Conservation (phyloP, 2,797 vertebrate genomes). For the Botia kubotai region DNA sequence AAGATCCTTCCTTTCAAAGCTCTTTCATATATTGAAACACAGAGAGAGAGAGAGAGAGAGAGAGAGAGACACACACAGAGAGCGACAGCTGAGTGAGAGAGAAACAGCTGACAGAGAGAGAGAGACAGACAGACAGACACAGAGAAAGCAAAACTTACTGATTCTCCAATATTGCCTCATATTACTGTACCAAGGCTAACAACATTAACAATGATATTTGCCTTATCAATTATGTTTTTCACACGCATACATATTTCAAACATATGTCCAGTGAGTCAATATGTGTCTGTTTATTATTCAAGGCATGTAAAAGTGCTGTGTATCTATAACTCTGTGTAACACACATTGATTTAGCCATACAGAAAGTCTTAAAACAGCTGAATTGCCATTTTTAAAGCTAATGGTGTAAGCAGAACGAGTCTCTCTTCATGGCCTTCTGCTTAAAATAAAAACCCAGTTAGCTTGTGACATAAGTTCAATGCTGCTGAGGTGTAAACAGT, state of each 20-base stretch:
- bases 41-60: too few species aligned
- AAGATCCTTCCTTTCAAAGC: too few species aligned
- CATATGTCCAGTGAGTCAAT: conserved; percentile 1
- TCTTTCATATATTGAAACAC: too few species aligned
- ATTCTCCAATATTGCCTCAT: neutral
- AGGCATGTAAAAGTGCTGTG: neutral
- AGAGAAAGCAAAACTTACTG: conserved; percentile 16
- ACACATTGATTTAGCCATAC: conserved; percentile 16
- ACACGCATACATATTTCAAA: neutral
- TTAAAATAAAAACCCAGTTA: conserved; percentile 54
- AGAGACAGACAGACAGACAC: too few species aligned
- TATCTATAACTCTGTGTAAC: conserved; percentile 12
- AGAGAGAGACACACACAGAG: too few species aligned
- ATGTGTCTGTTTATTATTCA: conserved; percentile 8
- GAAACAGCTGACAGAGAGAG: too few species aligned
- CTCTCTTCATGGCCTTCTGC: conserved; percentile 33
- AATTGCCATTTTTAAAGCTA: conserved; percentile 42
- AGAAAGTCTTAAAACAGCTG: conserved; percentile 36
- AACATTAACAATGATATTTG: conserved; percentile 3
- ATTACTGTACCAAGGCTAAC: neutral
- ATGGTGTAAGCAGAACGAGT: conserved; percentile 38
- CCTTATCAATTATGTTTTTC: neutral
- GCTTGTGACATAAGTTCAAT: conserved; percentile 45
- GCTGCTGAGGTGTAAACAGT: conserved; percentile 37
- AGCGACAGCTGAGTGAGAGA: too few species aligned